Conservation (phyloP, 2,797 vertebrate species). For the Dermochelys coriacea region DNA sequence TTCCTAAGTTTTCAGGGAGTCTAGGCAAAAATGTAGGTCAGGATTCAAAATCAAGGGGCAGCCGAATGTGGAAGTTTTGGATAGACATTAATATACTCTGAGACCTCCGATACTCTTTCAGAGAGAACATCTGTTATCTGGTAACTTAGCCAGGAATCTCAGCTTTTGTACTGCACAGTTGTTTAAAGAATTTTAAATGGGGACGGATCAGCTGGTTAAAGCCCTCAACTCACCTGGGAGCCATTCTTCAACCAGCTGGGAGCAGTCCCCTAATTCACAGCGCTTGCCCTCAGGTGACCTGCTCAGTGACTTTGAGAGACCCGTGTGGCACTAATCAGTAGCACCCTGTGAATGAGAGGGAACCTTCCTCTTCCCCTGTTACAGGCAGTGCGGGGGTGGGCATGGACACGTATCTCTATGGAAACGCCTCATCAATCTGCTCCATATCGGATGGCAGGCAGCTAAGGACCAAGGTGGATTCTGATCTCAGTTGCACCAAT, state of each 20-base stretch:
- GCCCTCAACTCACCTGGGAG: not conserved
- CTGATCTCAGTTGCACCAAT: too few species aligned
- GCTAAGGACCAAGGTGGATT: not conserved
- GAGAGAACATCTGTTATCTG: not conserved
- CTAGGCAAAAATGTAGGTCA: not conserved
- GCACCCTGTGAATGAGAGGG: not conserved
- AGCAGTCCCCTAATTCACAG: not conserved
- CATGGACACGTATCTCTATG: not conserved
- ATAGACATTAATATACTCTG: not conserved
- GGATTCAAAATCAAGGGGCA: not conserved
- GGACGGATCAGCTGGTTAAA: not conserved
- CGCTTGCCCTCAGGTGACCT: not conserved
- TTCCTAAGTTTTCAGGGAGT: not conserved
- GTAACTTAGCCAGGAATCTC: not conserved
- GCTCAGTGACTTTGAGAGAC: not conserved
- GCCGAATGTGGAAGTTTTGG: not conserved
- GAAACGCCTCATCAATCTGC: not conserved
- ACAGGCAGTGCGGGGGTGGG: not conserved
- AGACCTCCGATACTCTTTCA: not conserved
- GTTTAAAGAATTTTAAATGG: not conserved
- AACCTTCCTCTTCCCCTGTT: too few species aligned
- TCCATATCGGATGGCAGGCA: not conserved
- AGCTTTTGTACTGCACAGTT: not conserved
- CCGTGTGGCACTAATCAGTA: not conserved
- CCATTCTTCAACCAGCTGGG: not conserved